Base-by-base conservation (phyloP, 2,888 invertebrate species). In the Eilema sororculum region DNA sequence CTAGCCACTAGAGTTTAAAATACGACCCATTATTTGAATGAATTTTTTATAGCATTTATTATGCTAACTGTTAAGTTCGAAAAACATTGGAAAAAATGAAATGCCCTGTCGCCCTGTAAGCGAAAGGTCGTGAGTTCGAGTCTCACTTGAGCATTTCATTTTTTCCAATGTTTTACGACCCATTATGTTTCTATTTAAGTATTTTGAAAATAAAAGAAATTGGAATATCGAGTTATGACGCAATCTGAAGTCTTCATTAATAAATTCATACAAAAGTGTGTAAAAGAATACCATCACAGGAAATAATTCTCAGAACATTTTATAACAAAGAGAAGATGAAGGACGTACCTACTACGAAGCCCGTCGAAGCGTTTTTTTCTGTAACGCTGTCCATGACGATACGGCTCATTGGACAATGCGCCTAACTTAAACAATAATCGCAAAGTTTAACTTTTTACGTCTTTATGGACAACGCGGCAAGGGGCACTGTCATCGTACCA, bases 371-470 rank as follows among this genome's bases (percentile, higher is more conserved):
- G 66, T 69, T 67, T 64, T 75, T 75, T n/a, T n/a, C 52, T n/a
- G 52, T 79, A 75, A 76, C 76, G 74, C 75, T 71, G 74, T 77
- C 81, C 68, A 71, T 69, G 76, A 71, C 69, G 73, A 71, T 75
- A 78, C 78, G 75, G 68, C 74, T 78, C 80, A 79, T 71, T 80
- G 76, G 78, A 74, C 76, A 82, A 52, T 76, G 78, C 74, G 72
- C 74, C 76, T 66, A 81, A 81, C 76, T 81, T 78, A 78, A 82
- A 82, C 81, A 81, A 81, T 81, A 82, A 80, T 82, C 81, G 78
- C 80, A 76, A 82, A 81, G 72, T 80, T 79, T 76, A 78, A 82
- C 76, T 80, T 81, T 81, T 82, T 79, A 83, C 83, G 78, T 79
- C 76, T 78, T 79, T 69, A 78, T 72, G 76, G 77, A 71, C 67